Conservation (phyloP, 2,797 vertebrate genomes). For the Onychomys torridus region DNA sequence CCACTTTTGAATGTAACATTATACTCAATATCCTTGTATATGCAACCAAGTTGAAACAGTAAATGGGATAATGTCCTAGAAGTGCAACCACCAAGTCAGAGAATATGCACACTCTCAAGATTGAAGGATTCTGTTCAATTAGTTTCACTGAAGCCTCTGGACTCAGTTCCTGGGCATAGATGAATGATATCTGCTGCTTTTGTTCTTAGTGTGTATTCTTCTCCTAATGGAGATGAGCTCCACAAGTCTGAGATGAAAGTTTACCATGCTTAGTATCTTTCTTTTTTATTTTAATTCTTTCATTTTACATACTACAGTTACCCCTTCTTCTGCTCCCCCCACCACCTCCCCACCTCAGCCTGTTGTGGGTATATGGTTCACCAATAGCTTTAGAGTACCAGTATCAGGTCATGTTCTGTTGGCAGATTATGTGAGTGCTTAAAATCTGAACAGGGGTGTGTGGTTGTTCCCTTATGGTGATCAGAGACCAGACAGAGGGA, state of each 20-base stretch:
- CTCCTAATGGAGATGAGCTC: conserved; percentile 72
- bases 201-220: conserved; percentile 21
- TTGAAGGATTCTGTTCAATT: conserved; percentile 53
- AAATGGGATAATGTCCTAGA: conserved; percentile 35
- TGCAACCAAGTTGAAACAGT: not conserved
- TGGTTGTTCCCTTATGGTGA: too few relatives aligned
- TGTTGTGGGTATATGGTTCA: too few relatives aligned
- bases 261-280: conserved; percentile 63
- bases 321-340: too few relatives aligned
- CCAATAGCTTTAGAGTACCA: too few relatives aligned
- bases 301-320: too few relatives aligned
- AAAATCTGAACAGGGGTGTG: too few relatives aligned
- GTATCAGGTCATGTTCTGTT: too few relatives aligned
- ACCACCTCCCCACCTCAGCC: too few relatives aligned
- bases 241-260: conserved; percentile 71
- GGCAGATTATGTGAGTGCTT: too few relatives aligned
- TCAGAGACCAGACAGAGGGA: too few relatives aligned
- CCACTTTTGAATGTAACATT: not conserved
- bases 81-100: not conserved
- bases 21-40: not conserved
- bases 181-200: conserved; percentile 48
- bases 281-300: too few relatives aligned
- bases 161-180: conserved; percentile 24
- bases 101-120: not conserved
- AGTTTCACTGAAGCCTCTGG: conserved; percentile 35